These are phyloP conservation scores for Rhabdornis inornatus DNA, from an alignment of 2,113 vertebrate species.

Conservation along the genomic window DNA sequence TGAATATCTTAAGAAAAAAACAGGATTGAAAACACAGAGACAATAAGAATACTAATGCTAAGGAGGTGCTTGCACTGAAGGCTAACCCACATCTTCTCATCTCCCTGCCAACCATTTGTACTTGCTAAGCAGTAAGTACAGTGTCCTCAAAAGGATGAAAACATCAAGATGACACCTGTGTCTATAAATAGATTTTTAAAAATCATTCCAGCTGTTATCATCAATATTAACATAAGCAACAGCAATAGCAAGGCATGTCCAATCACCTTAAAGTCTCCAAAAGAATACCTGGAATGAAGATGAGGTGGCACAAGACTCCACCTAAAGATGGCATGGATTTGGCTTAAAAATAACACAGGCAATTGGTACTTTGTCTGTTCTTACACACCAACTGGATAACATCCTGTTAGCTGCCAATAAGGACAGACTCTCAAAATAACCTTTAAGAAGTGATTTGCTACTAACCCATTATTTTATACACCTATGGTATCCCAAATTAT, in stretches of 20 bases:
- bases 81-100: not conserved
- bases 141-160: not conserved
- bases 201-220: not conserved
- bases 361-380: not conserved
- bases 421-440: not conserved
- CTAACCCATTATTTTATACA: not conserved
- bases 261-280: not conserved
- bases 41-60: not conserved
- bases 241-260: not conserved
- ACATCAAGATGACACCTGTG: not conserved
- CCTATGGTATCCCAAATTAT: not conserved
- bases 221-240: not conserved
- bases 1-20: not conserved
- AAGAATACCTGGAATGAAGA: not conserved
- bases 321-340: not conserved
- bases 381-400: not conserved
- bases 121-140: not conserved
- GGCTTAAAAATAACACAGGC: not conserved
- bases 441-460: not conserved
- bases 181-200: not conserved
- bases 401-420: not conserved
- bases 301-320: not conserved
- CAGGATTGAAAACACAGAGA: not conserved
- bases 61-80: not conserved
- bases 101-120: not conserved